Evolutionary conservation across 1,140 invertebrate species (phyloP).

Genomic region (Propsilocerus akamusi): DNA sequence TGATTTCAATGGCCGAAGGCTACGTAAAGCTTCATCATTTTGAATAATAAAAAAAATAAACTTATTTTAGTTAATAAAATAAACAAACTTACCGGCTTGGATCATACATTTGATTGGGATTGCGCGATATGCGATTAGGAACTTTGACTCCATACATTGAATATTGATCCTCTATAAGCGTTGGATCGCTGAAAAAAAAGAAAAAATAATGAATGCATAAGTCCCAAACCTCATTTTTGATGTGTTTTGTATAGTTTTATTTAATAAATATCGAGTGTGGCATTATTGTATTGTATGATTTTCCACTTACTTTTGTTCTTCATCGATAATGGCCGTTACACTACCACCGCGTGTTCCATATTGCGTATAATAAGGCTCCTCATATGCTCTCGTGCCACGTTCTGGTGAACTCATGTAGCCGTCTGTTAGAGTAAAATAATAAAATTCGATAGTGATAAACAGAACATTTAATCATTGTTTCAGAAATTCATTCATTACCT

Average conservation of each 20-base stretch:
- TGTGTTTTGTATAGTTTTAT: constrained; percentile 4
- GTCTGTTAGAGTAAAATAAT: constrained; percentile 24
- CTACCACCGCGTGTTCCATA: constrained; percentile 49
- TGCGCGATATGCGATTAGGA: constrained; percentile 26
- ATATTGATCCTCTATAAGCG: constrained; percentile 58
- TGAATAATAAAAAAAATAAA: not conserved
- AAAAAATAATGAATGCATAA: constrained; percentile 1
- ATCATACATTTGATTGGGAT: constrained; percentile 22
- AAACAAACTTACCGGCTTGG: constrained; percentile 18
- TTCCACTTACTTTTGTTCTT: constrained; percentile 50
- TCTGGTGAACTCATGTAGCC: constrained; percentile 80
- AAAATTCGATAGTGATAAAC: not conserved
- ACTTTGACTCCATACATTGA: constrained; percentile 58
- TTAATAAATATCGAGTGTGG: constrained; percentile 3
- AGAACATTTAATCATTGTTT: not conserved
- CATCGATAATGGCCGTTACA: constrained; percentile 77
- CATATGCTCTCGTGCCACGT: constrained; percentile 50
- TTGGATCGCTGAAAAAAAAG: constrained; percentile 38
- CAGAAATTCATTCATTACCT: constrained; percentile 21
- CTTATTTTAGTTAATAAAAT: not conserved
- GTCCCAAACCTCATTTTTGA: constrained; percentile 5
- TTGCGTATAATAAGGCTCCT: constrained; percentile 73
- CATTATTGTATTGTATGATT: not conserved
- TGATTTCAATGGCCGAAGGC: constrained; percentile 31
- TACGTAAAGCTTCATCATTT: constrained; percentile 17